These are phyloP conservation scores for Benthosema pterotum DNA, from an alignment of 2,797 vertebrate genomes.

Conservation along the genomic window DNA sequence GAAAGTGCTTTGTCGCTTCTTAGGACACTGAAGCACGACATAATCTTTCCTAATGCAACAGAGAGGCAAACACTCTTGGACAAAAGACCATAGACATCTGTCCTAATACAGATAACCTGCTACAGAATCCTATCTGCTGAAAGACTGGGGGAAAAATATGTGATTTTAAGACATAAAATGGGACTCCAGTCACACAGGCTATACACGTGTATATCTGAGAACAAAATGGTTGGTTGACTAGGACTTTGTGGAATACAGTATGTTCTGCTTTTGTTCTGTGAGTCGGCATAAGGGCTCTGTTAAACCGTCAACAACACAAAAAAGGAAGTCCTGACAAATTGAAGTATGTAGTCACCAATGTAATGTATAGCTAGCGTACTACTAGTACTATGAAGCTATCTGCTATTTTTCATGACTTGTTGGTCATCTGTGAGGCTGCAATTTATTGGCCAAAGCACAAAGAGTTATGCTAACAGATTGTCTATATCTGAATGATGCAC, in stretches of 20 bases:
- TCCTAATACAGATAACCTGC: slow-evolving; percentile 1
- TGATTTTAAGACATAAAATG: slow-evolving; percentile 17
- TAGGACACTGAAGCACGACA: slow-evolving; percentile 20
- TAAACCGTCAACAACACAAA: slow-evolving; percentile 48
- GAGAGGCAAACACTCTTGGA: background rate
- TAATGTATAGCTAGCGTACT: slow-evolving; percentile 17
- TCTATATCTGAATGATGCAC: slow-evolving; percentile 14
- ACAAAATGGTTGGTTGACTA: slow-evolving; percentile 27
- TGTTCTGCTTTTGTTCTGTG: slow-evolving; percentile 48
- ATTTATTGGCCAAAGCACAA: slow-evolving; percentile 51
- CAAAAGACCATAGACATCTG: slow-evolving; percentile 5
- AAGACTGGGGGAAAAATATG: slow-evolving; percentile 20
- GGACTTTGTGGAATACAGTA: slow-evolving; percentile 49
- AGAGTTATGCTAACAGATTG: slow-evolving; percentile 10
- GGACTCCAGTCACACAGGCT: slow-evolving; percentile 20
- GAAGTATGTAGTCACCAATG: slow-evolving; percentile 32
- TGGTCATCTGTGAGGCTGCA: slow-evolving; percentile 13
- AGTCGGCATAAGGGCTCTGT: slow-evolving; percentile 69
- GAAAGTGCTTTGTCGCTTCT: slow-evolving; percentile 22
- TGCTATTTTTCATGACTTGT: slow-evolving; percentile 2
- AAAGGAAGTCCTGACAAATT: slow-evolving; percentile 2
- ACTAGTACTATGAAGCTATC: slow-evolving; percentile 22
- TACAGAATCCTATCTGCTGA: slow-evolving; percentile 19
- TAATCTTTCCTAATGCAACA: background rate
- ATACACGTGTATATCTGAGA: slow-evolving; percentile 31